Evolutionary conservation across 2,888 invertebrate genomes (phyloP).

Genomic region (Lutraria lutraria): DNA sequence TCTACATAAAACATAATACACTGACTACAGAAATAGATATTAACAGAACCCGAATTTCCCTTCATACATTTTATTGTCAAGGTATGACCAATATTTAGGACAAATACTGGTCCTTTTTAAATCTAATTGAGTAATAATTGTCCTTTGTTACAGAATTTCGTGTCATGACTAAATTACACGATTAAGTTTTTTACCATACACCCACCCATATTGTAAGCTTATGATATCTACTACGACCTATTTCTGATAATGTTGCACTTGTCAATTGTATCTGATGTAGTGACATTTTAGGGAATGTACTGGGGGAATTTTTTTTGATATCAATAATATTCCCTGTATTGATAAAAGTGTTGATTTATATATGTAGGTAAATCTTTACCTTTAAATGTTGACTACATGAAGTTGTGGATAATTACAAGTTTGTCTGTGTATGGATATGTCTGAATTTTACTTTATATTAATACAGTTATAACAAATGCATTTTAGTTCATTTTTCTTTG

Average conservation of each 20-base stretch:
- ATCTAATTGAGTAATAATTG: neutral
- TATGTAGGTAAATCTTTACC: neutral
- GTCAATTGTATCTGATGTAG: neutral
- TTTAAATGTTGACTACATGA: neutral
- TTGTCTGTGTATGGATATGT: neutral
- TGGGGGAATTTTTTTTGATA: neutral
- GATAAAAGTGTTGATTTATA: neutral
- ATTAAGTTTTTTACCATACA: neutral
- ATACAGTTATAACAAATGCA: no score
- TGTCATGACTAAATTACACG: neutral
- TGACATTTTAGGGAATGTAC: slow-evolving; percentile 10
- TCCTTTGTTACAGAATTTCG: neutral
- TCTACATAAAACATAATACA: no score
- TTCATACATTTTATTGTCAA: neutral
- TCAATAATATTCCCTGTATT: neutral
- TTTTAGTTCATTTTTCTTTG: neutral
- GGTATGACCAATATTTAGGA: neutral
- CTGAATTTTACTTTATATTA: neutral
- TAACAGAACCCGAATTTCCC: no score
- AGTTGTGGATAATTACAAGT: neutral
- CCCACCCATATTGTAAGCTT: neutral
- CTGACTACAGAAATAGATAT: no score
- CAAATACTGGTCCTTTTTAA: neutral
- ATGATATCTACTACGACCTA: neutral
- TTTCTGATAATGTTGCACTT: neutral